These are phyloP conservation scores for Hartigia nigra DNA, from an alignment of 2,888 invertebrate genomes.

Conservation along the genomic window DNA sequence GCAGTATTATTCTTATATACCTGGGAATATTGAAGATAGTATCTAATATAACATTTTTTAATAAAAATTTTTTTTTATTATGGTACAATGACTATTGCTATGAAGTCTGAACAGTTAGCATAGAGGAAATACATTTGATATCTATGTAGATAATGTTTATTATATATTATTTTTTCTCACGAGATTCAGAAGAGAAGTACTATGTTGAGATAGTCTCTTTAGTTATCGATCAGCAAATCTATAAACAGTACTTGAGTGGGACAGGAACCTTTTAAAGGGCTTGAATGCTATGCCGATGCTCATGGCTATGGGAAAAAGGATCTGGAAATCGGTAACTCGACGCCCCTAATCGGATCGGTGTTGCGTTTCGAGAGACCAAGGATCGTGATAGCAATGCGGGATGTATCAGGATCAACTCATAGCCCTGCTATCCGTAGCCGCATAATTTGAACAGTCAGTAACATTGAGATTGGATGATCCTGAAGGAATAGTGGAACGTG, in stretches of 20 bases:
- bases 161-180: conserved; percentile 40
- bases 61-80: not conserved
- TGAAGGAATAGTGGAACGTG: not conserved
- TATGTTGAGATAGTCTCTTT: not conserved
- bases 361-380: conserved; percentile 43
- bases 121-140: not conserved
- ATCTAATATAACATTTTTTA: not conserved
- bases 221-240: conserved; percentile 1
- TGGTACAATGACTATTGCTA: not conserved
- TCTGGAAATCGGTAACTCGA: conserved; percentile 47
- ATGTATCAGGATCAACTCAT: conserved; percentile 1
- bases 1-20: not conserved
- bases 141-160: conserved; percentile 23
- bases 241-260: conserved; percentile 2
- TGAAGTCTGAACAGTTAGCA: not conserved
- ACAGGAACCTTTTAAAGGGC: not conserved
- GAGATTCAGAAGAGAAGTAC: conserved; percentile 4
- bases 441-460: not conserved
- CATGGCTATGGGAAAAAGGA: conserved; percentile 1
- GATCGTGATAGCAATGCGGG: conserved; percentile 2
- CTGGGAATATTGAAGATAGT: not conserved
- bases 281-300: not conserved
- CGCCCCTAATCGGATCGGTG: conserved; percentile 55
- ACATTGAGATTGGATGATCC: not conserved
- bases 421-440: not conserved